Conservation (phyloP, 2,888 invertebrate species). For the Endotricha flammealis region DNA sequence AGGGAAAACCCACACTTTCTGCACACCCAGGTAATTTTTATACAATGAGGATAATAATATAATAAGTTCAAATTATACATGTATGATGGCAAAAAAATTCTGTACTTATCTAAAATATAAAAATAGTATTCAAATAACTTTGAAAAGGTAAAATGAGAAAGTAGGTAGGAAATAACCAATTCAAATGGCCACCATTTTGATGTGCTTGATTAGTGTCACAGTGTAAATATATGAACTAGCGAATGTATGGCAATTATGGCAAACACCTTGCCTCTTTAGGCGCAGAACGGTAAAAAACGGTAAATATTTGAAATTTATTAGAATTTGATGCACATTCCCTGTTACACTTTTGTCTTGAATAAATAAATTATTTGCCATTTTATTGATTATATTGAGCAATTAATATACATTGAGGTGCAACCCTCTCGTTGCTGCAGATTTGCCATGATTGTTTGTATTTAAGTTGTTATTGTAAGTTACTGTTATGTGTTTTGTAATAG, state of each 20-base stretch:
- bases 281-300: too few species aligned
- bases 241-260: too few species aligned
- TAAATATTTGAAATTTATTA: too few species aligned
- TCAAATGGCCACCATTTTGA: neutral
- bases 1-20: conserved; percentile 88
- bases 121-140: neutral
- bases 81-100: neutral
- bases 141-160: neutral
- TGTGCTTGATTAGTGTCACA: neutral
- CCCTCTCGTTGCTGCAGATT: neutral
- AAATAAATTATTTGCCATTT: too few species aligned
- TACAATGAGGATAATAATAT: conserved; percentile 1
- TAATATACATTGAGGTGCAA: too few species aligned
- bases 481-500: too few species aligned
- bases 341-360: too few species aligned
- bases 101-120: neutral
- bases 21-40: conserved; percentile 88
- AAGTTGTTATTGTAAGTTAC: conserved; percentile 15
- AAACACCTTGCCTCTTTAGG: too few species aligned
- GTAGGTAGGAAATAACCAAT: neutral
- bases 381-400: too few species aligned
- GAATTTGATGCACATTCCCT: too few species aligned
- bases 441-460: neutral
- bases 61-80: neutral
- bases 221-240: too few species aligned